Base-by-base conservation (phyloP, 2,113 vertebrate species). In the Cranoglanis bouderius region DNA sequence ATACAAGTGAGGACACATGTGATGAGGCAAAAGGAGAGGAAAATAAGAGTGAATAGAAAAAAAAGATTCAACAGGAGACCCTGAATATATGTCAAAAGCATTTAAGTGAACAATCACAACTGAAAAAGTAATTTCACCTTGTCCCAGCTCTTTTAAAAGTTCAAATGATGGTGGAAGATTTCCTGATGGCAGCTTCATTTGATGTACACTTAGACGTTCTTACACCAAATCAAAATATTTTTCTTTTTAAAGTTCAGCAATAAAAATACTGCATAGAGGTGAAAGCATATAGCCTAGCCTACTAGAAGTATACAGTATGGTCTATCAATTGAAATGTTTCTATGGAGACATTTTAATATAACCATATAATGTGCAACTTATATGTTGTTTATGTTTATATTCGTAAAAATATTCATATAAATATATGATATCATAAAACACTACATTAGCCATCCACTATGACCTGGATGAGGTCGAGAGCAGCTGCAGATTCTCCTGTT, bases 41-140 rank as follows among this genome's bases (percentile, higher is more conserved):
- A 55, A 72, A n/a, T 59, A 26, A 14, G 51, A 72, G 61, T 10
- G 38, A 61, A 67, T n/a, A 72, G 55, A 43, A 53, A 35, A 80
- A 88, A n/a, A 81, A 88, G 19, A 26, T 32, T 81, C 35, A 82
- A 40, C 19, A 40, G 0, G 8, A 82, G 9, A 82, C n/a, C 16
- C 5, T 35, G 29, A 55, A 32, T 32, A 32, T 32, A 18, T 78
- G 12, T 24, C 6, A 21, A 9, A 80, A 32, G 6, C n/a, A 19
- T 81, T 89, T 80, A 85, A 55, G n/a, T n/a, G 29, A 43, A 38
- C 29, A 61, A 65, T 85, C 65, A 77, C 40, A 53, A 77, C 16
- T 24, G 53, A 86, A 87, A 88, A 75, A 55, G 78, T 63, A 10
- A 87, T 87, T 75, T 55, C 63, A 82, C 61, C 19, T 86, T 70